Base-by-base conservation (phyloP, 1,140 invertebrate species). In the Periplaneta americana region DNA sequence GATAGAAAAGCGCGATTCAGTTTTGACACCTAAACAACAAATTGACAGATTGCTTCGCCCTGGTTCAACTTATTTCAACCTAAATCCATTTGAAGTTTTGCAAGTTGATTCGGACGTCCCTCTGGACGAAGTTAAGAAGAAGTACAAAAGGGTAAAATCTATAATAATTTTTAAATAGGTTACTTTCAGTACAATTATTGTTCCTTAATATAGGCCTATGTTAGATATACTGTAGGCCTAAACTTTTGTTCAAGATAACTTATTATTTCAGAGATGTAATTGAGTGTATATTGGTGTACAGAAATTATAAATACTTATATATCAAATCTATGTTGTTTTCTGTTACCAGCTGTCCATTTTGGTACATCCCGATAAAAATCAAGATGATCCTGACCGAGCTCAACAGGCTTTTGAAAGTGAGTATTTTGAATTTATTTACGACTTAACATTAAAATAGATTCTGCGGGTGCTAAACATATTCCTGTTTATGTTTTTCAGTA, bases 311-410 rank as follows among this genome's bases (percentile, higher is more conserved):
- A 66, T 66, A 66, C n/a, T 17, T 66, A n/a, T 66, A 66, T 66
- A n/a, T n/a, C n/a, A n/a, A n/a, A n/a, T n/a, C n/a, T n/a, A n/a
- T n/a, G n/a, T 22, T 83, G 76, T 22, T 84, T 80, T 80, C 80
- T 83, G 85, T 86, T 88, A 86, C 35, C 86, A 95, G 91, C 93
- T 99, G 85, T 99, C 98, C 22, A 97, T 99, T 88, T 91, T 99
- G 83, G 97, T 99, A 1, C 98, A 99, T 94, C 99, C 98, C 75
- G 98, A 99, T 86, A 99, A 99, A 91, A 99, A 99, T 91, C 95
- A 95, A 88, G 96, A 99, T 91, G 97, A 99, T 88, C 89, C 93
- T 48, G 98, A 99, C 78, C 91, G 97, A 89, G 97, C 99, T 17
- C 97, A 99, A 88, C 93, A 95, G 87, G 95, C 96, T 82, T 98